A percentile compares a stretch with the other conserved stretches of the same genome.
Evolutionary conservation across 2,113 vertebrate species (phyloP).

Genomic region (Malaclemys terrapin): DNA sequence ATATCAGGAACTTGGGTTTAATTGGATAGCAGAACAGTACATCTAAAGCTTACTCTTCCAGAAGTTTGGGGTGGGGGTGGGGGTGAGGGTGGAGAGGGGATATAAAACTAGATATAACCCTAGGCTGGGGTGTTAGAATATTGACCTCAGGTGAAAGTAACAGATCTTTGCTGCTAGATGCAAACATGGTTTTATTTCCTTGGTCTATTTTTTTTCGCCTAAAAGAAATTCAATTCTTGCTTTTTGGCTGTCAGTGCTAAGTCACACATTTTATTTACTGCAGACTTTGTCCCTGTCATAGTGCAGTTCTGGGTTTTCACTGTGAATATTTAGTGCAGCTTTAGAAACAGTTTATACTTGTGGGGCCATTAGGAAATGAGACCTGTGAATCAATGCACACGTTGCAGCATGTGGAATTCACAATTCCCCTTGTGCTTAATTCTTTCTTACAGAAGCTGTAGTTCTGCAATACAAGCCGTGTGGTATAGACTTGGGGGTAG

Average conservation of each 20-base stretch:
- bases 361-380: not conserved
- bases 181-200: not conserved
- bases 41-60: not conserved
- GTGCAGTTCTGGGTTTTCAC: not conserved
- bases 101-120: not conserved
- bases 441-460: not conserved
- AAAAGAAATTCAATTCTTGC: not conserved
- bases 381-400: not conserved
- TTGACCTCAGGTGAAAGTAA: not conserved
- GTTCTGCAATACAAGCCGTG: not conserved
- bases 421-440: not conserved
- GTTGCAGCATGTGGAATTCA: not conserved
- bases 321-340: not conserved
- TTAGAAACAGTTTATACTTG: not conserved
- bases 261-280: not conserved
- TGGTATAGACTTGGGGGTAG: not conserved
- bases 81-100: not conserved
- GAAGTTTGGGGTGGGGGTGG: not conserved
- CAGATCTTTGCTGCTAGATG: not conserved
- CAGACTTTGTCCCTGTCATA: not conserved
- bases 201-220: not conserved
- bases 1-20: not conserved
- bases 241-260: not conserved
- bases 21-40: not conserved
- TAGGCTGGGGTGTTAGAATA: not conserved